These are phyloP conservation scores for Cyphomyrmex costatus DNA, from an alignment of 1,140 invertebrate species.

Conservation along the genomic window DNA sequence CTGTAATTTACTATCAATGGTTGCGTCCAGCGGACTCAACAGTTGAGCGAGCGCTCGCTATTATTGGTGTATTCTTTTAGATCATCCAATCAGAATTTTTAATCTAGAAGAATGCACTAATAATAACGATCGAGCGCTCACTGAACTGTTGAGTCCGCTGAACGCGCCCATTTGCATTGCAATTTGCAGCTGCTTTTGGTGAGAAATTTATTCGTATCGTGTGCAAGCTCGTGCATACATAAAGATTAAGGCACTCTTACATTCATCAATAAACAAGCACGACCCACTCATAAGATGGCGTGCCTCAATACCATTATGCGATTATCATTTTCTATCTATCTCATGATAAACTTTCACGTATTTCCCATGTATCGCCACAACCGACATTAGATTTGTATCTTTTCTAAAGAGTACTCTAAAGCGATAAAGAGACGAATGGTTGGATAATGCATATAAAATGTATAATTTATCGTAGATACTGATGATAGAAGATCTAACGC, in stretches of 20 bases:
- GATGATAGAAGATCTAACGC: conserved; percentile 83
- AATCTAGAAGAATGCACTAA: too few species aligned
- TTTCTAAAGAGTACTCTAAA: neutral
- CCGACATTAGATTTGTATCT: conserved; percentile 5
- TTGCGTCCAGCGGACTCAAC: too few species aligned
- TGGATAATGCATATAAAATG: neutral
- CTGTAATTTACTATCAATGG: neutral
- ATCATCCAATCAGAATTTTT: too few species aligned
- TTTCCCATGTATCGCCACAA: neutral
- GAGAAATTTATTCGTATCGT: neutral
- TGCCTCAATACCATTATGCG: neutral
- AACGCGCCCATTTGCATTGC: too few species aligned
- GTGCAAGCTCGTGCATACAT: too few species aligned
- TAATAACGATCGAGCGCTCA: too few species aligned
- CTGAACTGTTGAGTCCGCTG: too few species aligned
- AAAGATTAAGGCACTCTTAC: neutral
- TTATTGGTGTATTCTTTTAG: too few species aligned
- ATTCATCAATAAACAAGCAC: neutral
- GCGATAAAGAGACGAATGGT: neutral
- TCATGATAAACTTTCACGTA: conserved; percentile 62
- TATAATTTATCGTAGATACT: conserved; percentile 72
- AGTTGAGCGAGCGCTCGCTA: too few species aligned
- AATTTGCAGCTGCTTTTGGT: neutral
- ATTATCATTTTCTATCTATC: conserved; percentile 57
- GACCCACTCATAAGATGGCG: too few species aligned